Base-by-base conservation (phyloP, 2,113 vertebrate species). In the Cyprinodon variegatus region DNA sequence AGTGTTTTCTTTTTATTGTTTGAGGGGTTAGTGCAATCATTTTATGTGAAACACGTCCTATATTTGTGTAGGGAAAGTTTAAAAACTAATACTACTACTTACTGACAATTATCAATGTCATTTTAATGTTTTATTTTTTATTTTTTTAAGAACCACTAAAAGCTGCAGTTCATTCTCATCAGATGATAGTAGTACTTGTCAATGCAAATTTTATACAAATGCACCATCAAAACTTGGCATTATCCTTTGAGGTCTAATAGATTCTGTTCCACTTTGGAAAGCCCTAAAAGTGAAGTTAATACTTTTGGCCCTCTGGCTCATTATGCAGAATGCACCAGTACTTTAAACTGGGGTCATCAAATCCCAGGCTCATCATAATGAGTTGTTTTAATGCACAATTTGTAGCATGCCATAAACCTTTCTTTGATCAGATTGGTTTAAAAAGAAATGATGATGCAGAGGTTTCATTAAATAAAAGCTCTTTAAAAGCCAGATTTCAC, bases 151-250 rank as follows among this genome's bases (percentile, higher is more conserved):
- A 0, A 29, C 20, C 12, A 4, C 59, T 36, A 36, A 10, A 68
- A 17, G 11, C 37, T 43, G 61, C 17, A 41, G 4, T 61, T 43
- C 2, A 17, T 38, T 38, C 17, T 40, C 39, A 50, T 65, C 43
- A 59, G n/a, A 68, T 50, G 38, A 68, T 15, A 61, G 43, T 12
- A 43, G 36, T 43, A 41, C 9, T 5, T 1, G 12, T 79, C 70
- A 4, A 79, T 70, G 74, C 6, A 65, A 83, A 87, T 77, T 2
- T 15, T 64, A 69, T 50, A 39, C n/a, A 38, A 61, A n/a, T 43
- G 61, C 39, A 20, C 39, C 45, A 71, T 29, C 62, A 72, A 72
- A 87, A 74, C 60, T 39, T 76, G 80, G 43, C 71, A 77, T 79
- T 69, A 73, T 62, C 45, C 40, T 36, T 72, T 79, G 41, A 68